Conservation (phyloP, 2,888 invertebrate species). For the Pyrgus malvae region DNA sequence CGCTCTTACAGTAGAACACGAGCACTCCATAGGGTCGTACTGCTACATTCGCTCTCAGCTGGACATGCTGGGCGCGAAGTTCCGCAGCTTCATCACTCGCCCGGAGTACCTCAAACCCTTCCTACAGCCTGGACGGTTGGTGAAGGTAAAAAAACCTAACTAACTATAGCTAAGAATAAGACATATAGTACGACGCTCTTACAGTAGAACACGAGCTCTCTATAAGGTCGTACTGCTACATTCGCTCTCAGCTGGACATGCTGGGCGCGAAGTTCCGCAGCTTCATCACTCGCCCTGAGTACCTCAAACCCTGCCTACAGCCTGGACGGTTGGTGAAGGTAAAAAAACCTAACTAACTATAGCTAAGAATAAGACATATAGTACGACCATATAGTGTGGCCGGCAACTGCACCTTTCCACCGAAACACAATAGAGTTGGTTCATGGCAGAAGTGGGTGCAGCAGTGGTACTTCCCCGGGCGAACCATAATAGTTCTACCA, state of each 20-base stretch:
- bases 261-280: conserved; percentile 88
- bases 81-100: conserved; percentile 89
- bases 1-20: conserved; percentile 85
- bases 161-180: too few relatives aligned
- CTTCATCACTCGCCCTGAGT: conserved; percentile 92
- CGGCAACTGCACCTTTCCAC: too few relatives aligned
- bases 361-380: too few relatives aligned
- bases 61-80: conserved; percentile 87
- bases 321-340: conserved; percentile 97
- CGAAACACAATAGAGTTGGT: too few relatives aligned
- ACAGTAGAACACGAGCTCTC: conserved; percentile 87
- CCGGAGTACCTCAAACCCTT: conserved; percentile 96
- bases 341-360: too few relatives aligned
- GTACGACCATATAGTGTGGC: too few relatives aligned
- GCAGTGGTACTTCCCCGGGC: too few relatives aligned
- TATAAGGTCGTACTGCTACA: conserved; percentile 91
- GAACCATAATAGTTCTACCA: too few relatives aligned
- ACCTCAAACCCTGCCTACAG: conserved; percentile 96
- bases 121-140: conserved; percentile 95
- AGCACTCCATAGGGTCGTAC: conserved; percentile 90
- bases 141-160: too few relatives aligned
- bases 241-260: conserved; percentile 89
- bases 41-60: conserved; percentile 92
- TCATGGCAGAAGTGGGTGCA: too few relatives aligned
- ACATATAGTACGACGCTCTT: conserved; percentile 84